phyloP scores from a whole-genome alignment of 2,888 invertebrate species.

The Scaptomyza cyrtandrae region DNA sequence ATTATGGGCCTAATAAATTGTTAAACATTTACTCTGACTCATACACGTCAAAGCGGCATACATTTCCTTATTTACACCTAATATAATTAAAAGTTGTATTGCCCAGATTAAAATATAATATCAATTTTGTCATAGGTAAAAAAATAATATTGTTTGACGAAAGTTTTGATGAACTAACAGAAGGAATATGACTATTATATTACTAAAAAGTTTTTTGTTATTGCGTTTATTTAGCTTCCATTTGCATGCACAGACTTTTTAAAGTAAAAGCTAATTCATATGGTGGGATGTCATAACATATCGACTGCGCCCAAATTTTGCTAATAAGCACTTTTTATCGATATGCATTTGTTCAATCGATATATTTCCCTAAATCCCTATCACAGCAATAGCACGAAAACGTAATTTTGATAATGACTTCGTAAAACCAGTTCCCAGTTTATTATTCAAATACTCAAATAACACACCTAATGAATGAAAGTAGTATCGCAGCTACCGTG shows the following conservation, averaged over 20 bases:
- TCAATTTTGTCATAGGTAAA: too few species aligned
- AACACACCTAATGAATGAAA: constrained; percentile 47
- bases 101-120: background rate
- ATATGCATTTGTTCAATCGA: constrained; percentile 20
- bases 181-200: too few species aligned
- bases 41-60: background rate
- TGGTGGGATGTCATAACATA: background rate
- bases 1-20: background rate
- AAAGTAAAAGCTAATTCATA: too few species aligned
- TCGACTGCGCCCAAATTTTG: background rate
- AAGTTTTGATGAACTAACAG: too few species aligned
- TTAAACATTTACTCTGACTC: background rate
- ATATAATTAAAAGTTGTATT: background rate
- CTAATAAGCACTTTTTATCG: constrained; percentile 3
- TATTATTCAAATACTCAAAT: constrained; percentile 34
- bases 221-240: too few species aligned
- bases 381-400: constrained; percentile 29
- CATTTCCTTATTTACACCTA: background rate
- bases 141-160: too few species aligned
- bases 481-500: constrained; percentile 9
- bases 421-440: constrained; percentile 37
- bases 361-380: constrained; percentile 12
- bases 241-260: background rate
- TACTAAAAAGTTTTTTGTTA: too few species aligned
- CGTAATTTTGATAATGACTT: constrained; percentile 53